Percentiles rank a stretch among this genome's conserved stretches.
Evolutionary conservation across 2,797 vertebrate genomes (phyloP).

Genomic region (Falco berigora): DNA sequence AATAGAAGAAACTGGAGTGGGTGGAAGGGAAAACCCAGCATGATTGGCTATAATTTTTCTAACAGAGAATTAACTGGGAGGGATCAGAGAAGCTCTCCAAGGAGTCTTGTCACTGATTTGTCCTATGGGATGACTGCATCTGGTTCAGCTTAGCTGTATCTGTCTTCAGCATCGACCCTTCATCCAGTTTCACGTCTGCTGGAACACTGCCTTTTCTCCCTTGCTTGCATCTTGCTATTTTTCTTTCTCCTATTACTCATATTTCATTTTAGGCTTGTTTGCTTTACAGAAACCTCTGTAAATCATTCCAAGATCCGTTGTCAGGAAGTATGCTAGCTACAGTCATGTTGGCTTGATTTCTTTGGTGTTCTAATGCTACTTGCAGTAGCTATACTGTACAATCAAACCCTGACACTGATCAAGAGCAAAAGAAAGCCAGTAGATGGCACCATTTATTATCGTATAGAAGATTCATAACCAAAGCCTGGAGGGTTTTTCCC

Average conservation of each 20-base stretch:
- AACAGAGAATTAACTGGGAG: background rate
- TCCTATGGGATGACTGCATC: conserved; percentile 23
- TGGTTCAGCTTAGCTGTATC: conserved; percentile 28
- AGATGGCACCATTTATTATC: conserved; percentile 73
- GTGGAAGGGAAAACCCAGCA: background rate
- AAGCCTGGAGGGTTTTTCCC: background rate
- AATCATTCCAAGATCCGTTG: background rate
- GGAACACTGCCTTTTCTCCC: background rate
- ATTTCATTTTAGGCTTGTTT: conserved; percentile 16
- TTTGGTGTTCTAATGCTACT: background rate
- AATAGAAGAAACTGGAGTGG: background rate
- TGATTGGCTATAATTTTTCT: background rate
- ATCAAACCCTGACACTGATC: background rate
- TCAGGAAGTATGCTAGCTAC: background rate
- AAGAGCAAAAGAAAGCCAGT: conserved; percentile 44
- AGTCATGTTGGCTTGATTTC: background rate
- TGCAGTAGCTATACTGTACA: background rate
- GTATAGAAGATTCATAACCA: conserved; percentile 41
- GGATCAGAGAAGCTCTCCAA: background rate
- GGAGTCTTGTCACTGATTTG: background rate
- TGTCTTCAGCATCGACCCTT: background rate
- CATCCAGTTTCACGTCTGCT: background rate
- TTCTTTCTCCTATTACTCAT: background rate
- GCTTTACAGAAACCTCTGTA: background rate
- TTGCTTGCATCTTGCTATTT: background rate